Evolutionary conservation across 2,888 invertebrate species (phyloP).

Genomic region (Idaea straminata): DNA sequence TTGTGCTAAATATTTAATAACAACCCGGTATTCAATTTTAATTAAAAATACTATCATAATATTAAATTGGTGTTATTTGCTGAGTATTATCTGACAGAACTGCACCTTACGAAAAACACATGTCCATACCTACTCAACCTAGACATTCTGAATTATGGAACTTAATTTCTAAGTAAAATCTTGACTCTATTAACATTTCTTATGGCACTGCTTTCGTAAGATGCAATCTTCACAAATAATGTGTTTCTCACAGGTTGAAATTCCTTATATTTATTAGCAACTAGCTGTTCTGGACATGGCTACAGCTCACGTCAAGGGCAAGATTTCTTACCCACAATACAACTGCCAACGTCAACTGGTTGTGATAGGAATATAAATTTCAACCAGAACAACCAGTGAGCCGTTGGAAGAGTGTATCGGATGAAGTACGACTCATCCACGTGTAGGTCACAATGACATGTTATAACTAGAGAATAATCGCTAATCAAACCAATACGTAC

Average conservation of each 20-base stretch:
- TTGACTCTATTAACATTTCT: neutral
- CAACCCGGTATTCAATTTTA: constrained; percentile 54
- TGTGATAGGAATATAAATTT: neutral
- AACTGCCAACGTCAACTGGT: neutral
- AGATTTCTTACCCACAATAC: constrained; percentile 4
- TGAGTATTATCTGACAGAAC: constrained; percentile 31
- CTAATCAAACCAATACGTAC: constrained; percentile 73
- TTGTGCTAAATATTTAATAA: constrained; percentile 58
- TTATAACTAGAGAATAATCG: constrained; percentile 65
- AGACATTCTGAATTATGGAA: constrained; percentile 6
- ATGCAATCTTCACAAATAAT: neutral
- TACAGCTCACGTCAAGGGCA: neutral
- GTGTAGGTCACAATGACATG: constrained; percentile 44
- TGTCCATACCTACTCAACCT: neutral
- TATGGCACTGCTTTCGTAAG: neutral
- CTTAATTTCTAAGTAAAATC: neutral
- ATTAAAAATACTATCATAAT: constrained; percentile 57
- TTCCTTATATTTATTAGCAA: constrained; percentile 1
- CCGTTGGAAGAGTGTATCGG: neutral
- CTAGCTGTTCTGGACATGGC: neutral
- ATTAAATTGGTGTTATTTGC: constrained; percentile 71
- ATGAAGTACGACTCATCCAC: constrained; percentile 25
- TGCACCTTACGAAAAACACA: neutral
- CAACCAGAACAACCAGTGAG: neutral
- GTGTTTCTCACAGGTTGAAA: neutral